phyloP scores from a whole-genome alignment of 1,140 invertebrate genomes.

The Caenorhabditis remanei region DNA sequence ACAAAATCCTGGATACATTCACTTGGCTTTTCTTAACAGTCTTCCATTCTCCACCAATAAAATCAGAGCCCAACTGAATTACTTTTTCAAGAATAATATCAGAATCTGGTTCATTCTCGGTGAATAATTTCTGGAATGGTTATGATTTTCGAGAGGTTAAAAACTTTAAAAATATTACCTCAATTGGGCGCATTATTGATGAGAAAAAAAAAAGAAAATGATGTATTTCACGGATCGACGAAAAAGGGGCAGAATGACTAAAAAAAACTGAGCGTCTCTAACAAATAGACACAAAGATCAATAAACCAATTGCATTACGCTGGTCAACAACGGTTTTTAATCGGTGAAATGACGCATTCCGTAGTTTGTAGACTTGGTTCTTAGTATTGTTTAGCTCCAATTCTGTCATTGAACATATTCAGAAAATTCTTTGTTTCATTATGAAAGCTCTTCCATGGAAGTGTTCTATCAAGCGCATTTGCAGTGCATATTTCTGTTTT shows the following conservation, averaged over 20 bases:
- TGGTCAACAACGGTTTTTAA: neutral
- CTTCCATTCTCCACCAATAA: slow-evolving; percentile 29
- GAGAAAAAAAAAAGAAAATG: neutral
- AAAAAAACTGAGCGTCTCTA: neutral
- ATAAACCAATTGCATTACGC: neutral
- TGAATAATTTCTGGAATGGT: neutral
- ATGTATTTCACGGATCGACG: no score
- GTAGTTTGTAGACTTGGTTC: neutral
- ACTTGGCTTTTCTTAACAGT: slow-evolving; percentile 14
- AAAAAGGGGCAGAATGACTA: neutral
- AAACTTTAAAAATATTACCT: neutral
- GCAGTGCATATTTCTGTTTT: neutral
- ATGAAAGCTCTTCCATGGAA: no score
- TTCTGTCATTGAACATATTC: no score
- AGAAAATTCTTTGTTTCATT: no score
- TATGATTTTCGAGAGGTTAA: neutral
- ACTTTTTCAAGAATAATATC: slow-evolving; percentile 21
- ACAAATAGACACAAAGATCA: slow-evolving; percentile 14
- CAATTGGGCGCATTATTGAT: slow-evolving; percentile 7
- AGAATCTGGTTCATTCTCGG: neutral
- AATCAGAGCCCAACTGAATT: neutral
- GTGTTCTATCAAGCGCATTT: neutral
- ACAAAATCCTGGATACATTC: neutral
- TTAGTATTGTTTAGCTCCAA: neutral
- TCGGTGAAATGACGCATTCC: neutral